Evolutionary conservation across 1,140 invertebrate species (phyloP), one percentile per base, ranked within the genome.

Genomic region (Drosophila bifasciata): DNA sequence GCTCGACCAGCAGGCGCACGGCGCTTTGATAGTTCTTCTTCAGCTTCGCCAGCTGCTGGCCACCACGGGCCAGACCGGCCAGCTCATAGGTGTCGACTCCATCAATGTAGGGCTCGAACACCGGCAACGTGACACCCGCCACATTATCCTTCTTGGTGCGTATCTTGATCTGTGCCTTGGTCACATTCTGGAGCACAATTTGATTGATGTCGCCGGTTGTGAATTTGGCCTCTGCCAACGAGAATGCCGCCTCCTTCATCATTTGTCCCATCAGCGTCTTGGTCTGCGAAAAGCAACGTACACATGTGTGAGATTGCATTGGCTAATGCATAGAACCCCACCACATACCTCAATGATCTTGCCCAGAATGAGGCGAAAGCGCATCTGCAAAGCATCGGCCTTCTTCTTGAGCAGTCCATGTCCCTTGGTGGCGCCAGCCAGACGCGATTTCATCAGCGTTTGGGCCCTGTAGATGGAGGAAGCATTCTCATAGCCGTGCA

Each of bases 221-320:
- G 93, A 99, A 99, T 92, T 99, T 99, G 13, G 98, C 98, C 93
- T 99, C 99, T 2, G 99, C 98, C 61, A 99, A 92, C 8, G 99
- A 99, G 92, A 99, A 99, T 3, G 98, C 97, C 63, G 99, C 99
- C 92, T 99, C 98, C 92, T 99, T 99, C 99, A 99, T 99, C 1
- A 99, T 97, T 92, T 99, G 98, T 53, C 99, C 99, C 99, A 99
- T 99, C 28, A 98, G 93, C 62, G 96, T 97, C 95, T 99, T 99
- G 32, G 99, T 88, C 83, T 91, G 11, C 6, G n/a, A 50, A 50
- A 11, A 36, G 5, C 44, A 98, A 99, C 16, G 97, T 99, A 89
- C 9, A 63, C 9, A 63, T 59, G 13, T 59, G 13, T n/a, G 32
- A 68, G 53, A 45, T 36, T 36, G 9, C 1, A 57, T 56, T 58